phyloP scores from a whole-genome alignment of 2,113 vertebrate genomes.

The Pterocles burchelli region DNA sequence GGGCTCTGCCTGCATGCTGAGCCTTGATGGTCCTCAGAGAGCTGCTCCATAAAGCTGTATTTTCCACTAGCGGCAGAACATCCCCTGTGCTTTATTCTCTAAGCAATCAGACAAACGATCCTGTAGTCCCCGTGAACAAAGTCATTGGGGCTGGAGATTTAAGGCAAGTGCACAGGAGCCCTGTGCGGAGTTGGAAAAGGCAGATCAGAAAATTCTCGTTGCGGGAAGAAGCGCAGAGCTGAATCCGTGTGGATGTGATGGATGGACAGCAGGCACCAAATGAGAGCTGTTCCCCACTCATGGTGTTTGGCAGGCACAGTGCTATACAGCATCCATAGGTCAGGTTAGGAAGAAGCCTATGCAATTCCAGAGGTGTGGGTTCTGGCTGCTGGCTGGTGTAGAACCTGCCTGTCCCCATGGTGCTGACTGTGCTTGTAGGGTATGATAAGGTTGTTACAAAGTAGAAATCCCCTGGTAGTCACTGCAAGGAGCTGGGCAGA shows the following conservation, averaged over 20 bases:
- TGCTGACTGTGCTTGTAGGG: background rate
- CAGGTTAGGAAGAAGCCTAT: background rate
- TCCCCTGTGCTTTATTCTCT: background rate
- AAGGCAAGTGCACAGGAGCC: background rate
- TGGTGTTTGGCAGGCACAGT: background rate
- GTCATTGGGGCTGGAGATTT: background rate
- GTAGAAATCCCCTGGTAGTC: background rate
- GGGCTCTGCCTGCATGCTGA: background rate
- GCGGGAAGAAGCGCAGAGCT: fast-evolving
- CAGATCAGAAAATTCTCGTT: background rate
- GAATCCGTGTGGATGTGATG: background rate
- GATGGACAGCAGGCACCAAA: background rate
- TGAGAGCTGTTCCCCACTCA: fast-evolving
- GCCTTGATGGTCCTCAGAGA: background rate
- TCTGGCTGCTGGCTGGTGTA: background rate
- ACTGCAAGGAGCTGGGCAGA: fast-evolving
- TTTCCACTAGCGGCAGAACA: background rate
- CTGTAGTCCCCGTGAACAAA: background rate
- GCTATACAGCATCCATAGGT: background rate
- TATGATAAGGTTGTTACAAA: background rate
- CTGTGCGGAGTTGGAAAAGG: background rate
- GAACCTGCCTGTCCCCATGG: background rate
- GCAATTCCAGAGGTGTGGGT: fast-evolving
- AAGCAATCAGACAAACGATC: background rate
- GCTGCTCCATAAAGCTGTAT: background rate